phyloP scores from a whole-genome alignment of 2,888 invertebrate genomes.

The Danaus chrysippus region DNA sequence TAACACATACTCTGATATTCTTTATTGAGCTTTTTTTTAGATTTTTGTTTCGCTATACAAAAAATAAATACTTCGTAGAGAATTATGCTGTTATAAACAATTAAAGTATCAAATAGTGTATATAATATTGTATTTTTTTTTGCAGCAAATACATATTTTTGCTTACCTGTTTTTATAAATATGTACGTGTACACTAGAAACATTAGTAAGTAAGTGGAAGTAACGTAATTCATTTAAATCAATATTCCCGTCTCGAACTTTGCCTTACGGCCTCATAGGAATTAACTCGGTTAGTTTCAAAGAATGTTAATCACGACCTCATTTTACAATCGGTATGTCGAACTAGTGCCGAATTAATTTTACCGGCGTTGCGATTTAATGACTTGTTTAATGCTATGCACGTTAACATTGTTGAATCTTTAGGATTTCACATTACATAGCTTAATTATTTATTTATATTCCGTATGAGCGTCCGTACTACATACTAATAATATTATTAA shows the following conservation, averaged over 20 bases:
- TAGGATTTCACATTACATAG: background rate
- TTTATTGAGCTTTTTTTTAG: too few species aligned
- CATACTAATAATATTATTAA: too few species aligned
- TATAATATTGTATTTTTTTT: too few species aligned
- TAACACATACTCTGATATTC: too few species aligned
- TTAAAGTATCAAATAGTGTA: too few species aligned
- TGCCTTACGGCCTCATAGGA: slow-evolving; percentile 39
- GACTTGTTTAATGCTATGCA: slow-evolving; percentile 20
- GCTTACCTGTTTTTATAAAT: slow-evolving; percentile 7
- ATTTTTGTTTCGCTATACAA: too few species aligned
- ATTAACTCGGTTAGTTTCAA: slow-evolving; percentile 41
- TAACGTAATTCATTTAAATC: slow-evolving; percentile 41
- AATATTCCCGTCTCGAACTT: slow-evolving; percentile 44
- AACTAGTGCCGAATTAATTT: slow-evolving; percentile 44
- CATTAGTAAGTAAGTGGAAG: slow-evolving; percentile 21
- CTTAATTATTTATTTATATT: background rate
- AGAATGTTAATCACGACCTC: slow-evolving; percentile 52
- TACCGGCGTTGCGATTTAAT: slow-evolving; percentile 38
- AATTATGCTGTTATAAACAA: too few species aligned
- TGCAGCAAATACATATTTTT: too few species aligned
- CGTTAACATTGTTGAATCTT: slow-evolving; percentile 12
- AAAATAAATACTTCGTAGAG: too few species aligned
- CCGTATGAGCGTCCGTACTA: too few species aligned
- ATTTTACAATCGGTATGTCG: slow-evolving; percentile 46
- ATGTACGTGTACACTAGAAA: slow-evolving; percentile 19